Percentiles rank a stretch among this genome's conserved stretches.
These are phyloP conservation scores for Drosophila hamatofila DNA, from an alignment of 2,888 invertebrate species.

Conservation along the genomic window DNA sequence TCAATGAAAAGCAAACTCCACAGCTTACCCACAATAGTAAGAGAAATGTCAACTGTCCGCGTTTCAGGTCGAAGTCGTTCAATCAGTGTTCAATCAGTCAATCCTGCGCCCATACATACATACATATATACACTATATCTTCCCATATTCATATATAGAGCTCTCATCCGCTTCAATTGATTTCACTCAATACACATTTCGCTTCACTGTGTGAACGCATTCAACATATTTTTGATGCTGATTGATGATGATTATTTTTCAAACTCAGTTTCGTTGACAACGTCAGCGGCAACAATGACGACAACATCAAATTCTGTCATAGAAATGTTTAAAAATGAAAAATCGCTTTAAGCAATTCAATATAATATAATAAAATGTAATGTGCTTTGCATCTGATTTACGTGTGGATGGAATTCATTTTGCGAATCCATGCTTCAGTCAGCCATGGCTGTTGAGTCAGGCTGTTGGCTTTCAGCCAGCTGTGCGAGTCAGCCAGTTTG, in stretches of 20 bases:
- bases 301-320: background rate
- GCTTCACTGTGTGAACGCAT: conserved; percentile 2
- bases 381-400: background rate
- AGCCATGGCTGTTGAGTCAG: background rate
- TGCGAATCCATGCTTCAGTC: background rate
- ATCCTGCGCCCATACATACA: background rate
- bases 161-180: background rate
- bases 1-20: background rate
- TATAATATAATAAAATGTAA: background rate
- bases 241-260: conserved; percentile 20
- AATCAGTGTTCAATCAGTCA: background rate
- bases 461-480: background rate
- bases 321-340: conserved; percentile 1
- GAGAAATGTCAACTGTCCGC: background rate
- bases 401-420: background rate
- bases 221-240: conserved; percentile 8
- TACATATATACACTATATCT: background rate
- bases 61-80: background rate
- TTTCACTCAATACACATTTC: background rate
- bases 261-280: conserved; percentile 3
- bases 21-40: background rate
- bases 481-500: background rate
- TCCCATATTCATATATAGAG: background rate
- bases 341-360: conserved; percentile 3
- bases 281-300: conserved; percentile 7